Percentiles rank a stretch among this genome's conserved stretches.
These are phyloP conservation scores for Romanogobio albipinnatus DNA, from an alignment of 2,113 vertebrate genomes.

Conservation along the genomic window DNA sequence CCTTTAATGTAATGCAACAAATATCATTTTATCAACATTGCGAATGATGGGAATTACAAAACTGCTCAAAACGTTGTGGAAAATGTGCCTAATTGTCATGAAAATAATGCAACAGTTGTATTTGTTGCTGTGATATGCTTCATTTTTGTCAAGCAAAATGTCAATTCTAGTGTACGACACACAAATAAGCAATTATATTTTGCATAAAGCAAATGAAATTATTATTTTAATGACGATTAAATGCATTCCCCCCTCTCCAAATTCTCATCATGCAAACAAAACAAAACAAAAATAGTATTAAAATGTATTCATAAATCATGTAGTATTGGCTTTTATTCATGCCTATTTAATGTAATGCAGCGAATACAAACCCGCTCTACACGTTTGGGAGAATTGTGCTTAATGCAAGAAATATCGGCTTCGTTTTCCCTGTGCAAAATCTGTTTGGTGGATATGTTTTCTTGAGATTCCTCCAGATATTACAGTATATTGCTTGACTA, in stretches of 20 bases:
- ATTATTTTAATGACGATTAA: neutral
- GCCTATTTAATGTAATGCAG: neutral
- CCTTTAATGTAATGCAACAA: neutral
- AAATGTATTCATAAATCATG: neutral
- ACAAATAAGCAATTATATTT: neutral
- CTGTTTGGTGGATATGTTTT: neutral
- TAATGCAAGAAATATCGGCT: neutral
- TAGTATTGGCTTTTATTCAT: neutral
- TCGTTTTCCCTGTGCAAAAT: neutral
- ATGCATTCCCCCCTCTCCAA: neutral
- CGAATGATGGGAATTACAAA: neutral
- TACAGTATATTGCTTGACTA: constrained; percentile 83
- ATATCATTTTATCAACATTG: neutral
- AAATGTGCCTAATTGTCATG: too few relatives aligned
- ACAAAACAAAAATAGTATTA: too few relatives aligned
- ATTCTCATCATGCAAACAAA: neutral
- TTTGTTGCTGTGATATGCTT: neutral
- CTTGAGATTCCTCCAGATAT: constrained; percentile 8
- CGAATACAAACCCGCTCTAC: too few relatives aligned
- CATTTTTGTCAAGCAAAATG: neutral
- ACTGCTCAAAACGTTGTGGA: neutral
- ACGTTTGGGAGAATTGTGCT: too few relatives aligned
- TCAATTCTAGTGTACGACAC: neutral
- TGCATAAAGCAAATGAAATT: neutral
- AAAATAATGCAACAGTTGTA: too few relatives aligned